phyloP scores from a whole-genome alignment of 2,797 vertebrate species.

The Ateles fusciceps region DNA sequence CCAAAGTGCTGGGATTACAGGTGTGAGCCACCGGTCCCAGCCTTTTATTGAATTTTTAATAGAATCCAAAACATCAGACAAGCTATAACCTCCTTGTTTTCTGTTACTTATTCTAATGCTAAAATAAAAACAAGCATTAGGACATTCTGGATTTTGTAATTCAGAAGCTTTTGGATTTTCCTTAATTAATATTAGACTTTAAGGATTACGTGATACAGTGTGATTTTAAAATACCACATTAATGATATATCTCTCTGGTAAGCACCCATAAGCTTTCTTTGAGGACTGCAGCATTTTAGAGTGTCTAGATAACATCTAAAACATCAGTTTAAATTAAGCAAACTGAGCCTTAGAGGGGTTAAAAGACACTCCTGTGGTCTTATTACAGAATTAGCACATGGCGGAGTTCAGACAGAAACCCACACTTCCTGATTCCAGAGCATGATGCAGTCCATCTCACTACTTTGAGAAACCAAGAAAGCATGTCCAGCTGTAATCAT shows the following conservation, averaged over 20 bases:
- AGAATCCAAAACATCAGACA: background rate
- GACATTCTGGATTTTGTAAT: background rate
- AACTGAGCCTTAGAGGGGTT: background rate
- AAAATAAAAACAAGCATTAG: background rate
- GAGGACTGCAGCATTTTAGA: background rate
- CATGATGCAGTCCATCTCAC: slow-evolving; percentile 26
- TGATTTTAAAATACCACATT: background rate
- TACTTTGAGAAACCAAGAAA: slow-evolving; percentile 47
- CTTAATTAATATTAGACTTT: background rate
- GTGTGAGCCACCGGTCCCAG: fast-evolving
- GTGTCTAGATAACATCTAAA: background rate
- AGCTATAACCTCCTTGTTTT: background rate
- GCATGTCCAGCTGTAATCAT: background rate
- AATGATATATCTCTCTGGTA: background rate
- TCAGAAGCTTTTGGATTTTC: background rate
- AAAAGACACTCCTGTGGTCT: background rate
- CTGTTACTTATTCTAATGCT: background rate
- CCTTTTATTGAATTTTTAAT: slow-evolving; percentile 5
- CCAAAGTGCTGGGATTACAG: background rate
- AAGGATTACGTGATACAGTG: background rate
- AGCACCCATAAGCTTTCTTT: background rate
- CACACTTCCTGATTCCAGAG: slow-evolving; percentile 9
- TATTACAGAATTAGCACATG: background rate
- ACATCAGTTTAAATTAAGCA: background rate
- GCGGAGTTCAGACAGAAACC: background rate